phyloP scores from a whole-genome alignment of 2,113 vertebrate genomes.

The Lathamus discolor region DNA sequence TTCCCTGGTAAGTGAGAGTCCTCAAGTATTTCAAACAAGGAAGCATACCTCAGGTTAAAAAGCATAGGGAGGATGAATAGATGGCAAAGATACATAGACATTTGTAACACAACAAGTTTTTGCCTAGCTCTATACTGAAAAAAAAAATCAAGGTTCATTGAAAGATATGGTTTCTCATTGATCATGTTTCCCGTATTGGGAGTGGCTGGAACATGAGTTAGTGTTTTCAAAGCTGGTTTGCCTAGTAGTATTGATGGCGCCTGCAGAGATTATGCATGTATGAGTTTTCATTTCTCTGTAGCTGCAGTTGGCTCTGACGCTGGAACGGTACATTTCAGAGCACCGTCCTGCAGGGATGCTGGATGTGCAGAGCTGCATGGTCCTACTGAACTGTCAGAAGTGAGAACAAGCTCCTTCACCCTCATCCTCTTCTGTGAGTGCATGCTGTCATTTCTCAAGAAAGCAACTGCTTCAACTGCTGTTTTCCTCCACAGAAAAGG shows the following conservation, averaged over 20 bases:
- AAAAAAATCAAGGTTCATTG: slow-evolving; percentile 53
- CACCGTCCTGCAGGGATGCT: background rate
- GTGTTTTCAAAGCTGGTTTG: slow-evolving; percentile 65
- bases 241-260: background rate
- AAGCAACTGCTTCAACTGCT: background rate
- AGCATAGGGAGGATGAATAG: background rate
- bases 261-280: background rate
- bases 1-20: background rate
- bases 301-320: background rate
- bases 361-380: background rate
- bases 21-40: background rate
- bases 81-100: background rate
- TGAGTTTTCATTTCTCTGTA: slow-evolving; percentile 4
- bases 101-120: slow-evolving; percentile 36
- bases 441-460: fast-evolving
- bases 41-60: background rate
- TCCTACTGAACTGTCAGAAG: background rate
- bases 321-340: background rate
- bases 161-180: slow-evolving; percentile 70
- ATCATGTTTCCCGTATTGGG: slow-evolving; percentile 58
- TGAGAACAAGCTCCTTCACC: background rate
- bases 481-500: background rate
- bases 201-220: slow-evolving; percentile 61
- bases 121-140: slow-evolving; percentile 2
- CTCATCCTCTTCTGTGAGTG: fast-evolving